Evolutionary conservation across 2,113 vertebrate species (phyloP).

Genomic region (Sceloporus undulatus): DNA sequence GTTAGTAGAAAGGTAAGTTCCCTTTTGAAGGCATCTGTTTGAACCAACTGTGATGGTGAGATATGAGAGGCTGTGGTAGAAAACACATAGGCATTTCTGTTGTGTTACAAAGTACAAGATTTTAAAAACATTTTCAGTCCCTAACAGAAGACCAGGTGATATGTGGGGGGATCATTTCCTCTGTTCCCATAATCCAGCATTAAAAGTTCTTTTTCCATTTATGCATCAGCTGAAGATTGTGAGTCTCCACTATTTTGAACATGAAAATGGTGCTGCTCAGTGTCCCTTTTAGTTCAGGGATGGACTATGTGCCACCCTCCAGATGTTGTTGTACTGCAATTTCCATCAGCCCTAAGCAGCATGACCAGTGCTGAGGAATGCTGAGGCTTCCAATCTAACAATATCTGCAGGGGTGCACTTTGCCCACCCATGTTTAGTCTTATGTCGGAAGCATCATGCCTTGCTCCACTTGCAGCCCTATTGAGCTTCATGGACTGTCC

Average conservation of each 20-base stretch:
- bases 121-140: constrained; percentile 5
- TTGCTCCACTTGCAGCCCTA: not conserved
- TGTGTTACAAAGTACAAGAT: not conserved
- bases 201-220: not conserved
- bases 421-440: too few relatives aligned
- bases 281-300: too few relatives aligned
- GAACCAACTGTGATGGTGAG: too few relatives aligned
- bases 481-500: not conserved
- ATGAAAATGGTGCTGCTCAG: too few relatives aligned
- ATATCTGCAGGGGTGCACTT: too few relatives aligned
- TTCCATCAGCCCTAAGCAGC: too few relatives aligned
- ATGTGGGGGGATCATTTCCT: not conserved
- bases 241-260: not conserved
- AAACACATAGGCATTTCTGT: not conserved
- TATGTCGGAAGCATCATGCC: not conserved
- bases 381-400: too few relatives aligned
- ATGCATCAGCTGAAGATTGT: not conserved
- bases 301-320: too few relatives aligned
- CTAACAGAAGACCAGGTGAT: not conserved
- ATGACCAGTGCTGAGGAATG: too few relatives aligned
- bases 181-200: constrained; percentile 14
- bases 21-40: not conserved
- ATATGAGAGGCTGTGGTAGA: not conserved
- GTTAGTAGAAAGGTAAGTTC: constrained; percentile 95
- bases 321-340: too few relatives aligned